A percentile compares a stretch with the other conserved stretches of the same genome.
Evolutionary conservation across 2,113 vertebrate genomes (phyloP).

Genomic region (Lagopus leucura): DNA sequence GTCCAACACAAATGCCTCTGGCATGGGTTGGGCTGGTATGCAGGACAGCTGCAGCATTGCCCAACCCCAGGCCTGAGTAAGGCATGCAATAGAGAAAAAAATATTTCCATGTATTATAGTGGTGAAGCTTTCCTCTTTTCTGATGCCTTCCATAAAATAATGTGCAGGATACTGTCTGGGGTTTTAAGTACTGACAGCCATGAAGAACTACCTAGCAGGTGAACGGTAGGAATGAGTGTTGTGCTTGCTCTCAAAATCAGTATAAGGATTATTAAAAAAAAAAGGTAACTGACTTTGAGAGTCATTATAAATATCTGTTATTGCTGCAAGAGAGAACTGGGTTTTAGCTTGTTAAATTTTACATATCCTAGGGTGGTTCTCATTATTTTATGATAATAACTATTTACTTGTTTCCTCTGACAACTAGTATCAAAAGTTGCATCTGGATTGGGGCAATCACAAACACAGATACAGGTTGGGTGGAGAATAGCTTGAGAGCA

Average conservation of each 20-base stretch:
- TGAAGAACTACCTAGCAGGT: not conserved
- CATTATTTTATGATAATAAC: not conserved
- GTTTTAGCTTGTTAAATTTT: not conserved
- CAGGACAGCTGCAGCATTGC: not conserved
- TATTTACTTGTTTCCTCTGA: not conserved
- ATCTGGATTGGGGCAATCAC: not conserved
- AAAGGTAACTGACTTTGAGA: conserved; percentile 8
- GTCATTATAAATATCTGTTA: conserved; percentile 1
- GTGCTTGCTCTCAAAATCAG: not conserved
- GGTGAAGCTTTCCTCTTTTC: not conserved
- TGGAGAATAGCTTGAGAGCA: no score
- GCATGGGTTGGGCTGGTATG: not conserved
- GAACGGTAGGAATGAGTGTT: not conserved
- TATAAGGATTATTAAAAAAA: not conserved
- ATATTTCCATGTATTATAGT: not conserved
- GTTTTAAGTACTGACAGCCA: not conserved
- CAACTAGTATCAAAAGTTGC: not conserved
- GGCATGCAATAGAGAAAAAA: not conserved
- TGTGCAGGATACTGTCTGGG: not conserved
- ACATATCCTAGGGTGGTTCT: not conserved
- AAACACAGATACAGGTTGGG: no score
- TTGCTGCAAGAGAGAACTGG: not conserved
- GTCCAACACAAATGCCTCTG: not conserved
- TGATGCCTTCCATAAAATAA: not conserved
- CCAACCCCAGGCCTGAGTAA: not conserved